Base-by-base conservation (phyloP, 2,888 invertebrate genomes). In the Poecilobothrus nobilitatus region DNA sequence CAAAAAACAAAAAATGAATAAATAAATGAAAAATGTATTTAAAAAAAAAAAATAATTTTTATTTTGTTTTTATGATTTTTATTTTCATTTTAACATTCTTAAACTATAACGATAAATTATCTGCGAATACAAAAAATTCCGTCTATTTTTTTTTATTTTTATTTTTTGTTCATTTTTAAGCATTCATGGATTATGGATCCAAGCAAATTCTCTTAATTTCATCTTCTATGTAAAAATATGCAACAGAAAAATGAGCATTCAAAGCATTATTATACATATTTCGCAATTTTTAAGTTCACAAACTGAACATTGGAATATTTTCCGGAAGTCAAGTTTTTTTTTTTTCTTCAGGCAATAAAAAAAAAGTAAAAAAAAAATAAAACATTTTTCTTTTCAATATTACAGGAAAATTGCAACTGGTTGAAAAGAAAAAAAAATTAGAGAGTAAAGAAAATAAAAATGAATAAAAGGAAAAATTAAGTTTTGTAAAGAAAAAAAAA, bases 31-130 rank as follows among this genome's bases (percentile, higher is more conserved):
- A 41, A 53, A 53, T 53, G 53, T 12, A 53, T 53, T 53, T 53
- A 53, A 53, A 53, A 53, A 53, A 12, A 53, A 12, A 12, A 12
- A 18, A 12, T 53, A 18, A 15, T 53, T 53, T 53, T 53, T 53
- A 15, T 18, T 53, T 53, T 18, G 2, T 53, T 15, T 53, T 18
- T 53, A 15, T 27, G 5, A 5, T 27, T 27, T 27, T 27, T 27
- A 27, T 27, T 27, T 27, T 27, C 27, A 27, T 27, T 27, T 4
- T 27, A 27, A 27, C 27, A 27, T 27, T 27, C 27, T 53, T 6
- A 53, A 53, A 53, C 18, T 53, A 53, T 53, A 53, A 53, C 53
- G 18, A 53, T 53, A 53, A 53, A 53, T 53, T 53, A 53, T 53
- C 53, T 53, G 18, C 53, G 53, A 53, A 53, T 12, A 53, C 9